Evolutionary conservation across 2,113 vertebrate species (phyloP), one percentile per base, ranked within the genome.

Genomic region (Sylvia atricapilla): DNA sequence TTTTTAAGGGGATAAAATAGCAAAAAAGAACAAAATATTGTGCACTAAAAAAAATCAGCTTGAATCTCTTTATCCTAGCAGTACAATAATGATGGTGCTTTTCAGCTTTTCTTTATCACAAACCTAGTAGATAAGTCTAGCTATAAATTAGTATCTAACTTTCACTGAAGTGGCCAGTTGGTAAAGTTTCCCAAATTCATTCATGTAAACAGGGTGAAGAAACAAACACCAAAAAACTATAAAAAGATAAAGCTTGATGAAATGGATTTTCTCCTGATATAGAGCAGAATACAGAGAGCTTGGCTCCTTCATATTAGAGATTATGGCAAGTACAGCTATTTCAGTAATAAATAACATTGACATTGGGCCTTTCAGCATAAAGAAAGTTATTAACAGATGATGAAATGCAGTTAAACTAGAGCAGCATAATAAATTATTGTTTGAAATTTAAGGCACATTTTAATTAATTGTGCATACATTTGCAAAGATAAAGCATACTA

Each of bases 151-250:
- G 5, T 58, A 59, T 16, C 19, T 50, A 33, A 55, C 24, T 84
- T 77, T 47, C 44, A 84, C 30, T 70, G 43, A 62, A 76, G 18
- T 56, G 14, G 24, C 15, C n/a, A 56, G 8, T 8, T 73, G 15
- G 39, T 60, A 73, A 63, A 82, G 15, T 60, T 75, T 58, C 28
- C 13, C 9, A 10, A 77, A 89, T n/a, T 22, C 15, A 58, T 52
- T 84, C 1, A 62, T 11, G 8, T 9, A 89, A 75, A 62, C 23
- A 79, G 10, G 44, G 16, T 12, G 17, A 62, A 70, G 4, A 22
- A 22, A 70, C 50, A 31, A 13, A 1, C 0, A 1, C 6, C 10
- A 16, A n/a, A 62, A 35, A 24, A 3, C 0, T 75, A 7, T 50
- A 33, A 80, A 73, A 80, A 69, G 13, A 24, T 21, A 84, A 37